Evolutionary conservation across 2,797 vertebrate genomes (phyloP).

Genomic region (Coccyzus lansbergi): DNA sequence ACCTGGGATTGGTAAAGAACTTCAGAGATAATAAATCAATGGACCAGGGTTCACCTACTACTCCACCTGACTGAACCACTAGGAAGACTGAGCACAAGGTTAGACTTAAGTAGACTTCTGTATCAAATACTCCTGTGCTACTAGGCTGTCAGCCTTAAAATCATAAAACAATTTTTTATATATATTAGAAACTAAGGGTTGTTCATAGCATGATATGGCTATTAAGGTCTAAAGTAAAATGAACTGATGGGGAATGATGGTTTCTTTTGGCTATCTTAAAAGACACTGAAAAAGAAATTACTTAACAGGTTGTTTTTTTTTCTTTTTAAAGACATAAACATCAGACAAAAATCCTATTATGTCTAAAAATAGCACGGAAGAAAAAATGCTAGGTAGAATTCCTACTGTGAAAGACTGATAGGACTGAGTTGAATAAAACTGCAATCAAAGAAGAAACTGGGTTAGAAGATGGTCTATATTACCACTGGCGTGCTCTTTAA

Average conservation of each 20-base stretch:
- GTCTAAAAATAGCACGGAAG: not conserved
- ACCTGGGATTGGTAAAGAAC: accelerated
- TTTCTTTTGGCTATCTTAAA: not conserved
- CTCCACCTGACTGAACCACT: not conserved
- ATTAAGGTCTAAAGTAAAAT: not conserved
- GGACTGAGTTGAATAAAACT: not conserved
- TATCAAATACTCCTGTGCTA: not conserved
- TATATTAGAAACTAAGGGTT: not conserved
- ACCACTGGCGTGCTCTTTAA: not conserved
- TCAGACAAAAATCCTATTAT: not conserved
- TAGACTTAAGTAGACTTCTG: not conserved
- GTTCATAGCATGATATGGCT: not conserved
- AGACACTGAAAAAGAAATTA: not conserved
- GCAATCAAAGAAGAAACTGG: not conserved
- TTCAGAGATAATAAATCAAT: not conserved
- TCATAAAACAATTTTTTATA: not conserved
- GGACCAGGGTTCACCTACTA: not conserved
- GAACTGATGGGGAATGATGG: not conserved
- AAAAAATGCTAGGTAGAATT: not conserved
- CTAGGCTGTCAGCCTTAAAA: not conserved
- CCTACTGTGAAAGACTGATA: not conserved
- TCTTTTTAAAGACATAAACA: not conserved
- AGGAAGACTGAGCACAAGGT: not conserved
- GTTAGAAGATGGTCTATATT: not conserved
- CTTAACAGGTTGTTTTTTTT: not conserved